Base-by-base conservation (phyloP, 2,888 invertebrate species). In the Agrilus cyanescens region DNA sequence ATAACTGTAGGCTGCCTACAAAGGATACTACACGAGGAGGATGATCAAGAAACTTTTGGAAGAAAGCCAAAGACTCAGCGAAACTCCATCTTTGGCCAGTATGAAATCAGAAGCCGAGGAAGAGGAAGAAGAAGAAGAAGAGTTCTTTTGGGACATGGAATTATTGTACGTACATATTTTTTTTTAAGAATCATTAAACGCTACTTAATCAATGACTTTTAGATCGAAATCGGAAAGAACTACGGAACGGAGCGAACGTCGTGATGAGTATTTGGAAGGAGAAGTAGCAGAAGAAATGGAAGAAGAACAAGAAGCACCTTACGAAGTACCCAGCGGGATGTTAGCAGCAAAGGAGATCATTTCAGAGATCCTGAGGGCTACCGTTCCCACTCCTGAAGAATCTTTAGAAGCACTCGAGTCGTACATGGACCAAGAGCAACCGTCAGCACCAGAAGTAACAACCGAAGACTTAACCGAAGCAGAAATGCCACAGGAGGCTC, bases 11-110 rank as follows among this genome's bases (percentile, higher is more conserved):
- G 58, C 65, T 18, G 66, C 67, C 10, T 67, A 67, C 41, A 65
- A 62, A 53, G 66, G 66, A 1, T 67, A 67, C 40, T 67, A 66
- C 43, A 65, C 66, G 0, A 51, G 66, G 29, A 54, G 57, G 30
- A 41, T 60, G 5, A 57, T 63, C 50, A 56, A 52, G 38, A 44
- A 53, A 40, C 40, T 61, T n/a, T 37, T 50, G n/a, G 45, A 48
- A 32, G 46, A 52, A 36, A 46, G 47, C 4, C 40, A 35, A 16
- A 32, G 18, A 16, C 8, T 45, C 6, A 46, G 45, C 37, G 41
- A 14, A n/a, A 45, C 46, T 18, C 33, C 39, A 12, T 38, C 25
- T 10, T 10, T 30, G 31, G 39, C 37, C 4, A 37, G 20, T 12
- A 12, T 10, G 8, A 12, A 16, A 25, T 31, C 7, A 4, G 45